Percentiles rank a stretch among this genome's conserved stretches.
Conservation (phyloP, 2,113 vertebrate species). For the Zosterops lateralis region DNA sequence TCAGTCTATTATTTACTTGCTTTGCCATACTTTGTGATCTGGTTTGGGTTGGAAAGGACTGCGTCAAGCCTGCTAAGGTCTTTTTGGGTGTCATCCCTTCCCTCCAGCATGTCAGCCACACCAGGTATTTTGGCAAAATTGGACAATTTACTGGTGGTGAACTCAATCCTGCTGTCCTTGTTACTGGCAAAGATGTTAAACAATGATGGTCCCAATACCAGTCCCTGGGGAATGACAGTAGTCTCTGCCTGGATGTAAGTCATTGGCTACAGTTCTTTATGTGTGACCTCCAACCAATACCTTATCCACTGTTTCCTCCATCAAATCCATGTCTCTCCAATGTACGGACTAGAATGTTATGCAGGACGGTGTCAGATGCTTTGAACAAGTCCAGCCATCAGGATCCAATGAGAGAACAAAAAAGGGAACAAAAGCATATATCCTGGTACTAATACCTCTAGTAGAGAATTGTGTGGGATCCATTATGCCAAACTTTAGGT, state of each 20-base stretch:
- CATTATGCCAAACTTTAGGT: neutral
- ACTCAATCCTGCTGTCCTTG: neutral
- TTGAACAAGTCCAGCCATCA: neutral
- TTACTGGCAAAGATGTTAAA: neutral
- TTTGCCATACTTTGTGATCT: neutral
- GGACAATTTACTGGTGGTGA: neutral
- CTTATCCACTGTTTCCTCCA: neutral
- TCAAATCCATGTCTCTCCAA: neutral
- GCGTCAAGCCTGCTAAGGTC: neutral
- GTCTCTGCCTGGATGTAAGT: neutral
- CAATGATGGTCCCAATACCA: fast-evolving
- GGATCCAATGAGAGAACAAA: neutral
- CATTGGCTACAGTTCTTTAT: neutral
- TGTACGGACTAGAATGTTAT: neutral
- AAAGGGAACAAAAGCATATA: neutral
- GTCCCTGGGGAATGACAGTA: neutral
- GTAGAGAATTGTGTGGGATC: neutral
- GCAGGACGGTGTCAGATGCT: neutral
- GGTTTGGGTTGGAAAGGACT: neutral
- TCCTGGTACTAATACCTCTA: neutral
- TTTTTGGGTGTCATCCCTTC: neutral
- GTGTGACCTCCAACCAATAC: neutral
- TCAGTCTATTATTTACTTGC: neutral
- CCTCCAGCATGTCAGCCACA: fast-evolving
- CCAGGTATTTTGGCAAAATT: neutral